Evolutionary conservation across 2,888 invertebrate genomes (phyloP).

Genomic region (Agrotis exclamationis): DNA sequence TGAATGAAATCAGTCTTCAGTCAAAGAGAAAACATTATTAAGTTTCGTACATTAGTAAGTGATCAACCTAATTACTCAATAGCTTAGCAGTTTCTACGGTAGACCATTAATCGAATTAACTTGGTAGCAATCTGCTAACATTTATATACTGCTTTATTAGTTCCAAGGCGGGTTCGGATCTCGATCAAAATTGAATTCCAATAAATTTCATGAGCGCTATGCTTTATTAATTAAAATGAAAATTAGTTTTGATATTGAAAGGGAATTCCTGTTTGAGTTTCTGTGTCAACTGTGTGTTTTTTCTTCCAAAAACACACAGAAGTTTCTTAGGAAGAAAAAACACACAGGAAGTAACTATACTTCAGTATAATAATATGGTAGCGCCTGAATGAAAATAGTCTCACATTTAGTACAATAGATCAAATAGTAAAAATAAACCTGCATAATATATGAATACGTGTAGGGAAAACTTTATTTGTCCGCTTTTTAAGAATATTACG

Average conservation of each 20-base stretch:
- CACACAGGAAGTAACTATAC: too few relatives aligned
- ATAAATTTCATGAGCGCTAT: slow-evolving; percentile 45
- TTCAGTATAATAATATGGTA: too few relatives aligned
- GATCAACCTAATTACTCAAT: slow-evolving; percentile 61
- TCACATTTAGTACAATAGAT: neutral
- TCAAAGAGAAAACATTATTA: slow-evolving; percentile 24
- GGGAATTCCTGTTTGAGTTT: slow-evolving; percentile 28
- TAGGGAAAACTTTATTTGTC: too few relatives aligned
- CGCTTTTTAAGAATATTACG: too few relatives aligned
- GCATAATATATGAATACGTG: too few relatives aligned
- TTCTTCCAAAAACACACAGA: neutral
- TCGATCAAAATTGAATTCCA: slow-evolving; percentile 61
- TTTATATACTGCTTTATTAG: slow-evolving; percentile 63
- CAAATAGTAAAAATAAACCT: neutral
- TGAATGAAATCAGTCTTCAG: slow-evolving; percentile 1
- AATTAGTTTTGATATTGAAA: slow-evolving; percentile 40
- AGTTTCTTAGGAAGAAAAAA: too few relatives aligned
- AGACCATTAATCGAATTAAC: slow-evolving; percentile 64
- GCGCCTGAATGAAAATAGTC: neutral
- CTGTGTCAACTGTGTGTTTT: slow-evolving; percentile 25
- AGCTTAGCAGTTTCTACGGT: slow-evolving; percentile 57
- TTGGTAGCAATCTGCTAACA: slow-evolving; percentile 61
- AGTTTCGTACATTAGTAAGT: slow-evolving; percentile 38
- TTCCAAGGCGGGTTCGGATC: slow-evolving; percentile 40
- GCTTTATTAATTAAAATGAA: slow-evolving; percentile 44